Percentiles rank a stretch among this genome's conserved stretches.
Conservation (phyloP, 2,888 invertebrate genomes). For the Dolichopus griseipennis region DNA sequence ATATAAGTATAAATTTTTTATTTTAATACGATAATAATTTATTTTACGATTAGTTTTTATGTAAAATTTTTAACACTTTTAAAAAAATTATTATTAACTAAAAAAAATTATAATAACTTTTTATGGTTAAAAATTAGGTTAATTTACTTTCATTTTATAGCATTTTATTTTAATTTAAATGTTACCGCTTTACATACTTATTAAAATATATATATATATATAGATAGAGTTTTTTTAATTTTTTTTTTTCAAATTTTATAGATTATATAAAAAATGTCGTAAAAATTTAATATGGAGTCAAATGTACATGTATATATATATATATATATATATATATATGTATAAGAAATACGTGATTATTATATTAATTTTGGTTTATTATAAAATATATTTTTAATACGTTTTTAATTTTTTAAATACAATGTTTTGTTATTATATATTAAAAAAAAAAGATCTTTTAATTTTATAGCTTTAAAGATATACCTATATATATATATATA, state of each 20-base stretch:
- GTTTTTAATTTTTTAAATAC: no score
- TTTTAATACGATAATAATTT: neutral
- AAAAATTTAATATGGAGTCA: neutral
- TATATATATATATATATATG: no score
- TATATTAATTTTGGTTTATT: neutral
- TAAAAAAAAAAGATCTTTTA: no score
- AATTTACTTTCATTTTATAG: neutral
- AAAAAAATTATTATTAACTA: neutral
- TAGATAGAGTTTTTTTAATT: neutral
- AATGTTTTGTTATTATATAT: no score
- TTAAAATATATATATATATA: neutral
- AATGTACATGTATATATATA: no score
- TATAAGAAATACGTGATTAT: neutral
- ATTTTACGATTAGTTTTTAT: conserved; percentile 2
- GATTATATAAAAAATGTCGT: neutral
- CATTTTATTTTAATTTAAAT: neutral
- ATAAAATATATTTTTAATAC: no score
- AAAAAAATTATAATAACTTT: conserved; percentile 1
- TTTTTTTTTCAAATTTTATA: neutral
- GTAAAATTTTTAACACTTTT: neutral
- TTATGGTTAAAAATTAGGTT: conserved; percentile 5
- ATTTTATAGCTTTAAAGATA: no score
- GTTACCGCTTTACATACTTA: neutral
- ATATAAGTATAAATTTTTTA: no score
- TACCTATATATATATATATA: neutral